Evolutionary conservation across 2,888 invertebrate species (phyloP), one percentile per base, ranked within the genome.

Genomic region (Exephanes ischioxanthus): DNA sequence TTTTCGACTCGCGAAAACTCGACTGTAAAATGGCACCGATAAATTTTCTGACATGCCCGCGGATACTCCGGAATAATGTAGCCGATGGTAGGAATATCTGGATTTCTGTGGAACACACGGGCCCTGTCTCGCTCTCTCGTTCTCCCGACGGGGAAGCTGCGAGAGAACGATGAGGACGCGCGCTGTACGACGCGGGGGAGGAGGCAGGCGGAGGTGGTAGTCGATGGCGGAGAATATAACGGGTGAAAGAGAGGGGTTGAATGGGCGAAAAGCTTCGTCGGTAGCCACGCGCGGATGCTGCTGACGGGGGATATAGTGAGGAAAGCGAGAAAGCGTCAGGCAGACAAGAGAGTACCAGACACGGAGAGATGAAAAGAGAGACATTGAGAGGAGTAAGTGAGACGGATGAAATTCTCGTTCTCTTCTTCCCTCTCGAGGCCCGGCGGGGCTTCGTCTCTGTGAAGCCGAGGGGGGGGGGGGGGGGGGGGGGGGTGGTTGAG

Each of bases 401-500:
- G 75, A 66, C 33, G 76, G 84, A 66, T 53, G 81, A 73, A 78
- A 83, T 48, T 80, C 80, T 80, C 68, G 80, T 83, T 84, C 85
- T 84, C 76, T 83, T 86, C 72, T 84, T 86, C 84, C 78, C 71
- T 79, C 84, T 81, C 81, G 83, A 76, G 77, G 70, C 71, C 76
- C 58, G 75, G 53, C 73, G 11, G 67, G 45, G 82, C 68, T 76
- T 71, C 48, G 78, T 82, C 82, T 80, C 78, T 70, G 80, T 71
- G 77, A 77, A 71, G 73, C 80, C 77, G 55, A 53, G 73, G 72
- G 71, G 58, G 53, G 66, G 80, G 84, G 26, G 30, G 30, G 30
- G 3, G 85, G 80, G 82, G 84, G 84, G 86, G 86, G 89, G 87
- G 86, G 88, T 88, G 88, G 91, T 90, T 86, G 90, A 89, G 91